Conservation (phyloP, 2,113 vertebrate species). For the Aleadryas rufinucha region DNA sequence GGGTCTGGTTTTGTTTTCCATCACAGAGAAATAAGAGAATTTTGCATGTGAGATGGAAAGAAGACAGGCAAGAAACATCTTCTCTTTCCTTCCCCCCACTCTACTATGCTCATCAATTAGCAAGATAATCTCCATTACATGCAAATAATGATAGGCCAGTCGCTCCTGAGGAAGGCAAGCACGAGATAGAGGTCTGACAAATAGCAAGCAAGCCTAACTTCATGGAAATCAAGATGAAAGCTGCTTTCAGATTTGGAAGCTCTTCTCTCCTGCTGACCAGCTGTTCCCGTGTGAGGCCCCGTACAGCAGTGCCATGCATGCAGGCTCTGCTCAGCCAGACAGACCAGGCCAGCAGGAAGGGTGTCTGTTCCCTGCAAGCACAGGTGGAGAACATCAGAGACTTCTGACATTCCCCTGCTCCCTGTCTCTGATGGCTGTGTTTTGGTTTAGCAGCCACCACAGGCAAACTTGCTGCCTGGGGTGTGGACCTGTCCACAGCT, state of each 20-base stretch:
- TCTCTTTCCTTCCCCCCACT: background rate
- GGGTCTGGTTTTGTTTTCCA: background rate
- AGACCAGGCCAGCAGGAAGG: background rate
- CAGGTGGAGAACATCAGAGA: background rate
- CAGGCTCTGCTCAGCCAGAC: background rate
- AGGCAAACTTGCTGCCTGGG: background rate
- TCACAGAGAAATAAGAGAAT: background rate
- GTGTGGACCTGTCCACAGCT: background rate
- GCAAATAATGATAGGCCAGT: background rate
- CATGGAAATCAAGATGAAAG: background rate
- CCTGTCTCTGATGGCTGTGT: background rate
- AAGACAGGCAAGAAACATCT: background rate
- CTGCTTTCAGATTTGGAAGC: background rate
- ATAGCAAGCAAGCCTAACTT: background rate
- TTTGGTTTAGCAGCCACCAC: background rate
- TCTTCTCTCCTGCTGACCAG: background rate
- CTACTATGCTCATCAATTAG: background rate
- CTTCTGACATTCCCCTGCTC: background rate
- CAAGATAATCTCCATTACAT: background rate
- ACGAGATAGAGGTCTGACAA: background rate
- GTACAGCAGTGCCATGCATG: rapidly evolving
- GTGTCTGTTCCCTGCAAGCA: background rate
- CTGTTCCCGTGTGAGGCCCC: rapidly evolving
- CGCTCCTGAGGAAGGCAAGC: background rate
- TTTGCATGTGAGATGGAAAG: background rate